A percentile compares a stretch with the other conserved stretches of the same genome.
phyloP scores from a whole-genome alignment of 2,113 vertebrate genomes.

The Cavia porcellus region DNA sequence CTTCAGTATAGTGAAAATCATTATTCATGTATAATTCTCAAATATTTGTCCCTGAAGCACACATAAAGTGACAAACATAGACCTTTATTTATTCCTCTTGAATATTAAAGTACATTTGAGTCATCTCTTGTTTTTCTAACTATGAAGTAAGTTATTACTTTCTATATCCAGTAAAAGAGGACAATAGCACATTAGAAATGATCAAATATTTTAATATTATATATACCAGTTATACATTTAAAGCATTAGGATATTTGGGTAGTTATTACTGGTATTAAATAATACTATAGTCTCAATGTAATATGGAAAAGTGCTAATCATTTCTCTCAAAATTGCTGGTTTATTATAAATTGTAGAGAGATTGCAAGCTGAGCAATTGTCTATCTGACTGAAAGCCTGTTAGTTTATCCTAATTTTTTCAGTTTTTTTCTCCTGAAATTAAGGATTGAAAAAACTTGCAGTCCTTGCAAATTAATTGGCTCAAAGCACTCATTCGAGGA shows the following conservation, averaged over 20 bases:
- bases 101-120: not conserved
- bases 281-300: not conserved
- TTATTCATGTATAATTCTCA: not conserved
- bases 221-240: not conserved
- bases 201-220: conserved; percentile 24
- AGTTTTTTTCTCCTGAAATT: not conserved
- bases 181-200: not conserved
- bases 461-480: not conserved
- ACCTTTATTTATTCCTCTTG: not conserved
- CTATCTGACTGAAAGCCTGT: not conserved
- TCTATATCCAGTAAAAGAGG: not conserved
- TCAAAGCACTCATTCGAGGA: not conserved
- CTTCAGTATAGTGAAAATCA: not conserved
- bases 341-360: not conserved
- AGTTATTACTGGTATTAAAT: not conserved
- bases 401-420: not conserved
- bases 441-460: not conserved
- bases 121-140: conserved; percentile 2
- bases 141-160: not conserved
- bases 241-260: not conserved
- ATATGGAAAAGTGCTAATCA: not conserved
- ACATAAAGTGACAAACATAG: not conserved
- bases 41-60: not conserved
- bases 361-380: not conserved
- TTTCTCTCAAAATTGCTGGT: not conserved